These are phyloP conservation scores for Diceros bicornis DNA, from an alignment of 2,797 vertebrate genomes.

Conservation along the genomic window DNA sequence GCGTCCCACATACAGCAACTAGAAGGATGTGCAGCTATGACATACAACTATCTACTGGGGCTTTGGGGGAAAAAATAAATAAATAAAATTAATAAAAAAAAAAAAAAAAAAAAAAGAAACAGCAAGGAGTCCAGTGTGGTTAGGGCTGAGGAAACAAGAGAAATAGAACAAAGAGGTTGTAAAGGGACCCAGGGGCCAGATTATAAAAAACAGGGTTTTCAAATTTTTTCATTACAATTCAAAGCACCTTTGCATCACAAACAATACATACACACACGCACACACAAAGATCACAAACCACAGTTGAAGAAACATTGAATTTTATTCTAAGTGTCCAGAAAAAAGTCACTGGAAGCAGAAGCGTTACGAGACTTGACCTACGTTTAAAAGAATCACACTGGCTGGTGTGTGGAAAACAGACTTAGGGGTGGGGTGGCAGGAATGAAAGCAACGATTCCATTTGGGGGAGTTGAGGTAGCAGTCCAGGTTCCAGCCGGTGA, in stretches of 20 bases:
- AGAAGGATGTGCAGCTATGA: too few relatives aligned
- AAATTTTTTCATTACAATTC: neutral
- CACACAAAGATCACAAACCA: neutral
- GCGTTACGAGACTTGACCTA: neutral
- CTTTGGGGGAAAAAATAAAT: too few relatives aligned
- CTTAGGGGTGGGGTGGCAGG: fast-evolving
- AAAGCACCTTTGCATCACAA: neutral
- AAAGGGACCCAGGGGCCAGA: neutral
- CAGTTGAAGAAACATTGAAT: neutral
- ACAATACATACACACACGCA: neutral
- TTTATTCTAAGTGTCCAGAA: neutral
- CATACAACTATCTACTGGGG: too few relatives aligned
- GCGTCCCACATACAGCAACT: too few relatives aligned
- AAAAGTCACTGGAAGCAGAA: neutral
- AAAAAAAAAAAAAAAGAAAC: neutral
- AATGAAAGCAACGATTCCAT: neutral
- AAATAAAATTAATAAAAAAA: too few relatives aligned
- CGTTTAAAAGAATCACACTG: neutral
- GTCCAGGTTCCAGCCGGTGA: neutral
- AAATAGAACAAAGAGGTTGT: neutral
- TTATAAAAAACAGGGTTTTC: neutral
- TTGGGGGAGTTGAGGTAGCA: neutral
- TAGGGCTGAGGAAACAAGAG: neutral
- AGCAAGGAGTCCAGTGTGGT: neutral
- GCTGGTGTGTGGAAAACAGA: neutral